Evolutionary conservation across 1,140 invertebrate species (phyloP), one percentile per base, ranked within the genome.

Genomic region (Antheraea mylitta): DNA sequence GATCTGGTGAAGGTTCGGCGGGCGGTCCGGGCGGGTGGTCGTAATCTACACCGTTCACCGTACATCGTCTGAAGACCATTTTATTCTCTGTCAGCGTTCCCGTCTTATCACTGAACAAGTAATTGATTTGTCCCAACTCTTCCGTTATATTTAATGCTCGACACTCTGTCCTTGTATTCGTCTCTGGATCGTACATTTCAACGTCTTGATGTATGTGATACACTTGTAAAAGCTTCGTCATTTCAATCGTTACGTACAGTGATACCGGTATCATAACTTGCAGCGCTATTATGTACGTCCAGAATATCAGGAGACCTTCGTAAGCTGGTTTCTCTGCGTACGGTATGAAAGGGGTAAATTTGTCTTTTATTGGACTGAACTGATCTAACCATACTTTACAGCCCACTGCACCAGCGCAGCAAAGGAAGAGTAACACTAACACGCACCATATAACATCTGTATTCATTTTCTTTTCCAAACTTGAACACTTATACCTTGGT

Each of bases 191-290:
- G 82, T 96, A 98, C 75, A 99, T 92, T 61, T 97, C 95, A 4
- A 95, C 91, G 88, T 99, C 98, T 79, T 98, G 95, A 78, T 98
- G 96, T 69, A 99, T 99, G 87, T 99, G 97, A 90, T 97, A 99
- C 18, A 99, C 96, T 93, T 99, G 99, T 38, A 98, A 95, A 58
- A 99, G 94, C 93, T 99, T 99, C 65, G 98, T 98, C 93, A 99
- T 95, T 93, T 99, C 99, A 78, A 99, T 96, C 4, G 98, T 99
- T 7, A 99, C 98, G 89, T 99, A 99, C 66, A 99, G 91, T 3
- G 98, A 99, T 18, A 99, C 92, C 0, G 99, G 99, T 90, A 99
- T 99, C 96, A 99, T 98, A 45, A 99, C 96, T 94, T 99, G 98
- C 62, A 99, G 94, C 72, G 99, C 97, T 82, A 99, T 99, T 67